Evolutionary conservation across 92 coral and sea anemone species (phyloP).

Genomic region (Epizoanthus rinbou): DNA sequence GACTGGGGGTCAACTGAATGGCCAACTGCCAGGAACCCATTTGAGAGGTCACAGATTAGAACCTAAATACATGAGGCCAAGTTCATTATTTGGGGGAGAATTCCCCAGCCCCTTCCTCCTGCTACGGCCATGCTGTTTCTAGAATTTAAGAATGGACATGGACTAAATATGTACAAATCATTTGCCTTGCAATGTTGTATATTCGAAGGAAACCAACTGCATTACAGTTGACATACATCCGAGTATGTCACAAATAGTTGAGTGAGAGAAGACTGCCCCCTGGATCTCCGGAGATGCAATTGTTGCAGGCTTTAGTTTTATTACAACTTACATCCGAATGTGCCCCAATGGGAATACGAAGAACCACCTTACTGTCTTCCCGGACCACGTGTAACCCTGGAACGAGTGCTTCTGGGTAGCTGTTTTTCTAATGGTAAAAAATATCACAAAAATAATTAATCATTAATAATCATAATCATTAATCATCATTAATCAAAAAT

Average conservation of each 20-base stretch:
- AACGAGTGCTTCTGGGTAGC: slow-evolving; percentile 83
- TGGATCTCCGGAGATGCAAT: not conserved
- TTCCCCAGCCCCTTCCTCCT: not conserved
- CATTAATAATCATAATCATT: too few relatives aligned
- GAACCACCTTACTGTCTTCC: slow-evolving; percentile 70
- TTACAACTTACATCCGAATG: slow-evolving; percentile 69
- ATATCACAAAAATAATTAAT: not conserved
- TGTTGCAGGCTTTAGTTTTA: not conserved
- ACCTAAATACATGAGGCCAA: not conserved
- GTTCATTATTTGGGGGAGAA: not conserved
- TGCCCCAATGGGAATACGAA: slow-evolving; percentile 70
- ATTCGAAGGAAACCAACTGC: too few relatives aligned
- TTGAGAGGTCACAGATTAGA: too few relatives aligned
- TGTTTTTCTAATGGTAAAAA: slow-evolving; percentile 72
- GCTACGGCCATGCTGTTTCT: not conserved
- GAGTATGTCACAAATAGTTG: too few relatives aligned
- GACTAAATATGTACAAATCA: too few relatives aligned
- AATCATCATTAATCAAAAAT: too few relatives aligned
- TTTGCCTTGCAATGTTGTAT: too few relatives aligned
- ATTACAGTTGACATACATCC: too few relatives aligned
- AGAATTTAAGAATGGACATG: not conserved
- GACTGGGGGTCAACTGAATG: too few relatives aligned
- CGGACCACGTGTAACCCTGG: slow-evolving; percentile 79
- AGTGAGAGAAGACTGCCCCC: not conserved
- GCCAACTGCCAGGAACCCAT: too few relatives aligned